A percentile compares a stretch with the other conserved stretches of the same genome.
Evolutionary conservation across 2,888 invertebrate genomes (phyloP).

Genomic region (Brachylomia viminalis): DNA sequence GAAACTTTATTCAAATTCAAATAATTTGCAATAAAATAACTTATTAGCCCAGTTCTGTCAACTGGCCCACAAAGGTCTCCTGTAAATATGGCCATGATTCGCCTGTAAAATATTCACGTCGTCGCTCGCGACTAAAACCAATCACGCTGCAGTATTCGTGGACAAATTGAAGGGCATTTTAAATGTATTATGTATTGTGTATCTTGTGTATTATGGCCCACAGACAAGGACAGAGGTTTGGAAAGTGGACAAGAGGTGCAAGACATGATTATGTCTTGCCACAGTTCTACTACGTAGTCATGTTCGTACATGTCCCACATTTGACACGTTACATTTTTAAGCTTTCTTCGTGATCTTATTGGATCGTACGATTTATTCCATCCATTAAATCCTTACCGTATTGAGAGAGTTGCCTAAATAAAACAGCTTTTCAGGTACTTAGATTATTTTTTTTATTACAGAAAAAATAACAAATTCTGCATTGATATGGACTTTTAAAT

Average conservation of each 20-base stretch:
- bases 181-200: not conserved
- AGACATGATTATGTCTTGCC: not conserved
- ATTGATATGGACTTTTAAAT: not conserved
- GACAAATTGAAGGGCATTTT: not conserved
- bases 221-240: not conserved
- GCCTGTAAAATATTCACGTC: not conserved
- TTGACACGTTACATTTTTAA: constrained; percentile 15
- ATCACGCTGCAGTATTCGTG: not conserved
- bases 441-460: no score
- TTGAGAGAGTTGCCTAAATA: not conserved
- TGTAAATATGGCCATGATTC: not conserved
- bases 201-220: not conserved
- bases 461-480: no score
- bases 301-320: constrained; percentile 9
- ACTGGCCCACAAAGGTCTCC: no score
- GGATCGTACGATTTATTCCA: constrained; percentile 25
- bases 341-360: constrained; percentile 15
- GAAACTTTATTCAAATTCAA: no score
- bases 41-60: not conserved
- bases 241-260: no score
- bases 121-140: not conserved
- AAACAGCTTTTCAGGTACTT: not conserved
- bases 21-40: no score
- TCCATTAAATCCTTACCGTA: not conserved
- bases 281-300: not conserved